Evolutionary conservation across 1,140 invertebrate genomes (phyloP), one percentile per base, ranked within the genome.

Genomic region (Drosophila albomicans): DNA sequence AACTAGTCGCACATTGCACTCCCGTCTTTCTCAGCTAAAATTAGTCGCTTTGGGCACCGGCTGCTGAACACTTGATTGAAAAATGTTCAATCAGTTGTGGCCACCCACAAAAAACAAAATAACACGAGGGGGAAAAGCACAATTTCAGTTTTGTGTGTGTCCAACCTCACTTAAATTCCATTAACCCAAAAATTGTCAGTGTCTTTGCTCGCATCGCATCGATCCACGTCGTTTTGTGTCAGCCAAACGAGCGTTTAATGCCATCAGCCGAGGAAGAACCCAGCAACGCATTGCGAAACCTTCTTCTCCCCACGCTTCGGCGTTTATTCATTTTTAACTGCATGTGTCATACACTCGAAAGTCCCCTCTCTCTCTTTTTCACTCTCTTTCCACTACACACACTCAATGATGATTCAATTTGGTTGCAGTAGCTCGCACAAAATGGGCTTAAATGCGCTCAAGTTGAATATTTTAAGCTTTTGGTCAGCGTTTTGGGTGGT

Each of bases 261-360:
- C 69, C 69, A 78, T 71, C 62, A 75, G 45, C 46, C 46, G 68
- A 11, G 49, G 64, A 65, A 61, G 32, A 25, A 25, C 20, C 56
- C 43, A 66, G 51, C 43, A 72, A 58, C 54, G 74, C 63, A 38
- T 64, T 25, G 28, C 45, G 7, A 25, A 49, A 11, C 45, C 13
- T 1, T 30, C 16, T 8, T n/a, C 32, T 10, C 28, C 11, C 11
- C 59, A n/a, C 30, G 5, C 20, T 64, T 51, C 16, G 52, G 30
- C 71, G 80, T 78, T 75, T 89, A 89, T 84, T 80, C 84, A 88
- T 88, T 84, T 88, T 80, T 84, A 84, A 88, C 77, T 88, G 73
- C 67, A 68, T 77, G 65, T 68, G 72, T 79, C 68, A 78, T 57
- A 75, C 54, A 64, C 72, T 54, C 58, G 65, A 16, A 64, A 38